These are phyloP conservation scores for Lepidonotus clava DNA, from an alignment of 2,888 invertebrate genomes.

Conservation along the genomic window DNA sequence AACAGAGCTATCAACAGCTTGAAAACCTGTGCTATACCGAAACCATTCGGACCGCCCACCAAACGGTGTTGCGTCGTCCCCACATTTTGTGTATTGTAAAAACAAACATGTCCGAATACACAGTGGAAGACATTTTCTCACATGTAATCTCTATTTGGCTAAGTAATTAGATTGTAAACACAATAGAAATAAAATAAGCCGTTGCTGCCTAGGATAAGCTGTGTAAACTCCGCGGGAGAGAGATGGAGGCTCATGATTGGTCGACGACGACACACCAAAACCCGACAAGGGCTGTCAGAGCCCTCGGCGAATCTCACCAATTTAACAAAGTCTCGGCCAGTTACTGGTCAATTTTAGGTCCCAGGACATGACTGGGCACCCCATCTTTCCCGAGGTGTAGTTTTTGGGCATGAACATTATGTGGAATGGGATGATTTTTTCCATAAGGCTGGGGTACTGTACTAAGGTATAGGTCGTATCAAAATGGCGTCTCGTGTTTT, in stretches of 20 bases:
- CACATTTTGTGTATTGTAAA: no score
- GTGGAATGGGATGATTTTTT: neutral
- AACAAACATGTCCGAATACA: no score
- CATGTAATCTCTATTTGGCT: no score
- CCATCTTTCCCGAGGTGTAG: neutral
- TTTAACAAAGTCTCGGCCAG: neutral
- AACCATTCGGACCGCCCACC: no score
- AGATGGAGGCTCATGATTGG: conserved; percentile 9
- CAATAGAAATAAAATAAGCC: no score
- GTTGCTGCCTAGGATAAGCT: no score
- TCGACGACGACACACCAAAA: neutral
- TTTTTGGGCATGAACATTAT: neutral
- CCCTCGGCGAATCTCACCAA: neutral
- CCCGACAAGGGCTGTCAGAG: neutral
- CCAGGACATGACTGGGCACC: neutral
- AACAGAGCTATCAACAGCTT: no score
- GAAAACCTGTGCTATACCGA: no score
- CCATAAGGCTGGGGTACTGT: neutral
- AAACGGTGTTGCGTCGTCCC: no score
- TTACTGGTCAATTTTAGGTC: neutral
- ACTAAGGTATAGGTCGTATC: neutral
- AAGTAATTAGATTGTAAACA: no score
- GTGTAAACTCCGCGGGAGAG: no score
- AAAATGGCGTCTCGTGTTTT: conserved; percentile 2
- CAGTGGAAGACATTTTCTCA: no score